Conservation (phyloP, 2,797 vertebrate genomes). For the Cyprinodon diabolis region DNA sequence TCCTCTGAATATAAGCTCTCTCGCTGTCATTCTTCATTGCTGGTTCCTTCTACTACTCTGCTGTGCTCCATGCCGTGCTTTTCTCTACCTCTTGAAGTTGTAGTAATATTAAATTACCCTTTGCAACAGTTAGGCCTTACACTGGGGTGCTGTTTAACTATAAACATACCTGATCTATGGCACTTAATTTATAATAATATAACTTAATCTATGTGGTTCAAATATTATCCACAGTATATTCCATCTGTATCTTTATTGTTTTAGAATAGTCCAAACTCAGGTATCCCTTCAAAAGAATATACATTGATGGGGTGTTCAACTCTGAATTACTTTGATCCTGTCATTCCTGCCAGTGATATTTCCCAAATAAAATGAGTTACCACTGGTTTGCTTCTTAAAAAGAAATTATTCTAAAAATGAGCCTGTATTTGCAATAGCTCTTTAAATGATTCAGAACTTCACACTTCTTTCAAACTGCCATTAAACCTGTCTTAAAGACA, state of each 20-base stretch:
- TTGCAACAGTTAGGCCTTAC: background rate
- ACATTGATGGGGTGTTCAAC: background rate
- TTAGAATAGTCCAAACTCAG: too few species aligned
- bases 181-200: background rate
- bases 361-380: background rate
- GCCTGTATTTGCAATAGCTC: background rate
- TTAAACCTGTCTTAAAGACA: background rate
- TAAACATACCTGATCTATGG: background rate
- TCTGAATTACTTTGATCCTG: background rate
- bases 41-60: background rate
- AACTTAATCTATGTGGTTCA: background rate
- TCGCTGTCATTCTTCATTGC: too few species aligned
- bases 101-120: background rate
- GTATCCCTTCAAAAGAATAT: too few species aligned
- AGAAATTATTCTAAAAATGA: background rate
- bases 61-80: background rate
- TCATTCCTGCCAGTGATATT: background rate
- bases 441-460: background rate
- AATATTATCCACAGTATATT: background rate
- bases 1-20: background rate
- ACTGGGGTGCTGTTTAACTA: background rate
- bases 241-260: background rate
- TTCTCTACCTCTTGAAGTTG: background rate
- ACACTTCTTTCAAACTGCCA: background rate
- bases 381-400: background rate